Evolutionary conservation across 2,888 invertebrate species (phyloP), one percentile per base, ranked within the genome.

Genomic region (Miltochrista miniata): DNA sequence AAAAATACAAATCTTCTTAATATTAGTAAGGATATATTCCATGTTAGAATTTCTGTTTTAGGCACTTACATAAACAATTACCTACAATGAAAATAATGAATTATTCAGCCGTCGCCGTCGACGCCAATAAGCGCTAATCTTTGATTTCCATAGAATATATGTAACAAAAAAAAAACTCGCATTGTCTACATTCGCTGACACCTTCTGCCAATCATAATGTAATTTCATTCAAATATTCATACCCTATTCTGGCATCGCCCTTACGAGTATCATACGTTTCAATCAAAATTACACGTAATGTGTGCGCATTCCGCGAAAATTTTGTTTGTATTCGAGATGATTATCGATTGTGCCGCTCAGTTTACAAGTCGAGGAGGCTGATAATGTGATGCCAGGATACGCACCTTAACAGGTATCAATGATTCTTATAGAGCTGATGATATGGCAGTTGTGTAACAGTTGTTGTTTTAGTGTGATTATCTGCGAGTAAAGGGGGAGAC

Each of bases 341-440:
- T 85, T 88, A 90, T 90, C 89, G 89, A 90, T 89, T 89, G 85
- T 73, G 83, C 72, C 80, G 79, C 85, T 88, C 89, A 85, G 86
- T 87, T 90, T 87, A 89, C 89, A 89, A 87, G 83, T 84, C 78
- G 83, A 79, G 85, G 79, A 82, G 83, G 64, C 76, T 84, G 86
- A 87, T 89, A 87, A 87, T 86, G 76, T 73, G 86, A 84, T 79
- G 76, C 79, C 69, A 69, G 66, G 71, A 55, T 54, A 48, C 63
- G 45, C 67, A 64, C 54, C 72, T 72, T 51, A n/a, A 77, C 85
- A 85, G 85, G 83, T 84, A 81, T 59, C 61, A 24, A 35, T 35
- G 53, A 45, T 47, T 45, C 52, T 15, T 47, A 49, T 48, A 66
- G 73, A 73, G 78, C n/a, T 51, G 71, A 8, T 45, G n/a, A n/a